Conservation (phyloP, 35 echinoderm and acorn worm species). For the Eucidaris tribuloides region DNA sequence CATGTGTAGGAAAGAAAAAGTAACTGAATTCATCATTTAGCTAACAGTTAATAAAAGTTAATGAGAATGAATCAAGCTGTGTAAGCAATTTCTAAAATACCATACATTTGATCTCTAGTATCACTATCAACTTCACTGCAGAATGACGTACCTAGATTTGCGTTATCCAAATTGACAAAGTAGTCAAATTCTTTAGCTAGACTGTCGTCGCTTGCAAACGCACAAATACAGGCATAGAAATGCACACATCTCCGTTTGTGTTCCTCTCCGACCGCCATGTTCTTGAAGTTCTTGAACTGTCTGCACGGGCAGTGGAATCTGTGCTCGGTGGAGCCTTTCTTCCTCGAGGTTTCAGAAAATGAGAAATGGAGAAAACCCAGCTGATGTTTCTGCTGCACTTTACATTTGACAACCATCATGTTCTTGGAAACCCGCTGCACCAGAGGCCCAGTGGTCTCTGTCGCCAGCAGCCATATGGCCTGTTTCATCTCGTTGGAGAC, state of each 20-base stretch:
- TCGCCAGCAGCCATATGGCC: slow-evolving; percentile 94
- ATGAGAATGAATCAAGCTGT: neutral
- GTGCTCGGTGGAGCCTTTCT: slow-evolving; percentile 52
- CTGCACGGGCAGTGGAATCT: slow-evolving; percentile 91
- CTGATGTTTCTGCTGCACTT: slow-evolving; percentile 80
- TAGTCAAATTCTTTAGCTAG: slow-evolving; percentile 92
- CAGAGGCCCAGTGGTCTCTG: slow-evolving; percentile 93
- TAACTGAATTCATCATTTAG: too few species aligned
- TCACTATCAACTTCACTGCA: too few species aligned
- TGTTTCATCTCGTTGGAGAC: slow-evolving; percentile 99
- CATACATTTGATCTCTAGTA: too few species aligned
- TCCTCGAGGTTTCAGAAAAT: slow-evolving; percentile 66
- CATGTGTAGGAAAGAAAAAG: too few species aligned
- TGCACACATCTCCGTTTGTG: slow-evolving; percentile 86
- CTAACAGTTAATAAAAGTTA: neutral
- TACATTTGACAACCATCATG: slow-evolving; percentile 99
- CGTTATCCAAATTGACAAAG: slow-evolving; percentile 82
- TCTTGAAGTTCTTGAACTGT: slow-evolving; percentile 78
- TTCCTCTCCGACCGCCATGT: slow-evolving; percentile 56
- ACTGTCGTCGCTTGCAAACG: slow-evolving; percentile 94
- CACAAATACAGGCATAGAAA: slow-evolving; percentile 98
- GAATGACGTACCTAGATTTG: neutral
- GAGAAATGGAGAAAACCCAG: slow-evolving; percentile 97
- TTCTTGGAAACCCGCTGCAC: slow-evolving; percentile 97
- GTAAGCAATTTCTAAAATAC: too few species aligned